Conservation (phyloP, 2,888 invertebrate genomes). For the Lutraria lutraria region DNA sequence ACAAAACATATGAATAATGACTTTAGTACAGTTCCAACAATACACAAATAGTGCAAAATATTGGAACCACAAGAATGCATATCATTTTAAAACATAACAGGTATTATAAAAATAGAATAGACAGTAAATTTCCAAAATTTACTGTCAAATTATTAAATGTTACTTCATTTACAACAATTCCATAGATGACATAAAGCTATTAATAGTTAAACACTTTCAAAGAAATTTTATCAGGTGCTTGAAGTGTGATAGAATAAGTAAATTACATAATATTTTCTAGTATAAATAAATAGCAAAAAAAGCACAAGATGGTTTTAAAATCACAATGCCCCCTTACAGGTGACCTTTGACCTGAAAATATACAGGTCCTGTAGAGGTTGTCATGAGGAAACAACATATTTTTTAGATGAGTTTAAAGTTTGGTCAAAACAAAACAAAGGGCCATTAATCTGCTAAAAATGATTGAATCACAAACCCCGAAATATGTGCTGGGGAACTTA, state of each 20-base stretch:
- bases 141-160: background rate
- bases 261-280: too few species aligned
- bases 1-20: slow-evolving; percentile 31
- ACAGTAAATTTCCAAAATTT: background rate
- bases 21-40: background rate
- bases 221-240: background rate
- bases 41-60: background rate
- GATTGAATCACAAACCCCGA: too few species aligned
- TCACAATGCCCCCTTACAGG: too few species aligned
- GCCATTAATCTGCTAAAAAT: too few species aligned
- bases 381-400: too few species aligned
- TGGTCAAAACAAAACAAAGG: too few species aligned
- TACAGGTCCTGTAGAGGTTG: too few species aligned
- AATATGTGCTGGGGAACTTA: too few species aligned
- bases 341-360: too few species aligned
- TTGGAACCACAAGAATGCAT: background rate
- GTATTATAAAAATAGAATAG: background rate
- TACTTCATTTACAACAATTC: background rate
- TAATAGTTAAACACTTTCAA: background rate
- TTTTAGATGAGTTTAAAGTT: too few species aligned
- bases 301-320: too few species aligned
- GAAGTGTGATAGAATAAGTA: background rate
- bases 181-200: background rate
- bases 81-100: background rate
- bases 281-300: too few species aligned